Evolutionary conservation across 2,797 vertebrate genomes (phyloP).

Genomic region (Thaleichthys pacificus): DNA sequence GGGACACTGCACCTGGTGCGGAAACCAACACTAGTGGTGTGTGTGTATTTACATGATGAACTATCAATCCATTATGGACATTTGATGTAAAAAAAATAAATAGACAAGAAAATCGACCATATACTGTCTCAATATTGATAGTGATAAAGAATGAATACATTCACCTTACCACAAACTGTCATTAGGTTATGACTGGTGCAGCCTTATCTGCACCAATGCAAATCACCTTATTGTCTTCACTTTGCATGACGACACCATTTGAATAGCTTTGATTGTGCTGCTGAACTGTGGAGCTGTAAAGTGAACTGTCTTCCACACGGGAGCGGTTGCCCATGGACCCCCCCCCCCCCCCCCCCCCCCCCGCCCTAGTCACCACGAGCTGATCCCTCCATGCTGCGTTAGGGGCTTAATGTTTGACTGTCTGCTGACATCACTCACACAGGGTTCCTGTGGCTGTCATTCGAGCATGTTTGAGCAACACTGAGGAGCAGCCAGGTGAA

Average conservation of each 20-base stretch:
- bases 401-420: slow-evolving; percentile 44
- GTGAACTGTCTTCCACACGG: slow-evolving; percentile 35
- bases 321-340: slow-evolving; percentile 16
- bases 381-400: slow-evolving; percentile 62
- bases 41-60: too few relatives aligned
- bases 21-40: background rate
- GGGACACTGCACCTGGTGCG: background rate
- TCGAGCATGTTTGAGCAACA: slow-evolving; percentile 55
- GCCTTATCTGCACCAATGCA: background rate
- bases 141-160: too few relatives aligned
- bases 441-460: slow-evolving; percentile 30
- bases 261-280: background rate
- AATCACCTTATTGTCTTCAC: too few relatives aligned
- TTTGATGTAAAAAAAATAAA: too few relatives aligned
- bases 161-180: too few relatives aligned
- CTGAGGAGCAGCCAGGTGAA: slow-evolving; percentile 45
- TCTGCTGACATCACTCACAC: slow-evolving; percentile 63
- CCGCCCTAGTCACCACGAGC: slow-evolving; percentile 48
- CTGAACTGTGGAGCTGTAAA: slow-evolving; percentile 8
- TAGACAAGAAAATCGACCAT: background rate
- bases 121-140: background rate
- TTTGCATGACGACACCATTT: background rate
- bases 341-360: slow-evolving; percentile 16
- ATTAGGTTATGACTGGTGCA: too few relatives aligned
- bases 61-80: background rate